Conservation (phyloP, 2,888 invertebrate genomes). For the Lasioglossum vierecki region DNA sequence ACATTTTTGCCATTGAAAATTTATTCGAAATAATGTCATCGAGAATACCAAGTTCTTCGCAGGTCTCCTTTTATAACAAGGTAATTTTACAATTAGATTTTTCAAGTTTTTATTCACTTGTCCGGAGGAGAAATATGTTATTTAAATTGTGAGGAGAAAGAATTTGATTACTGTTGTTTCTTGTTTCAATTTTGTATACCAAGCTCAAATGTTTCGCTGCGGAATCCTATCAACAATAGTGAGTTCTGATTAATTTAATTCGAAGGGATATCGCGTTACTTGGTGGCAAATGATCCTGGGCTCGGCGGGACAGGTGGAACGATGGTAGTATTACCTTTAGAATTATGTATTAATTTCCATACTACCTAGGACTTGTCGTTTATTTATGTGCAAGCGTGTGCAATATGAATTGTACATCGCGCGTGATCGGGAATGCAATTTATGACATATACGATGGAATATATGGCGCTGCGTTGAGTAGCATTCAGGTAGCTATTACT, state of each 20-base stretch:
- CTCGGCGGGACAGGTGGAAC: background rate
- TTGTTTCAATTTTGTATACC: background rate
- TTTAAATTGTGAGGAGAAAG: background rate
- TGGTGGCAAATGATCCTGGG: constrained; percentile 12
- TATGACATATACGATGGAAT: constrained; percentile 15
- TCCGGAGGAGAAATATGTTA: background rate
- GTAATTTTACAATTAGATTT: background rate
- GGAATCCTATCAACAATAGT: background rate
- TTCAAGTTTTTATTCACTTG: background rate
- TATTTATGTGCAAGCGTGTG: constrained; percentile 12
- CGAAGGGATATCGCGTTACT: background rate
- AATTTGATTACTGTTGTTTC: background rate
- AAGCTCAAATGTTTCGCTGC: background rate
- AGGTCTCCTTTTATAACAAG: background rate
- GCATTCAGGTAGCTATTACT: constrained; percentile 18
- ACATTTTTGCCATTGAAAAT: background rate
- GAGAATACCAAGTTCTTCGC: background rate
- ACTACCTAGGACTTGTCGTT: background rate
- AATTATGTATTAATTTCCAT: constrained; percentile 38
- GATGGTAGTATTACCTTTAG: constrained; percentile 15
- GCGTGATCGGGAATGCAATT: constrained; percentile 28
- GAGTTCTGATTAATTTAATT: background rate
- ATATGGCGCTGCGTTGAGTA: constrained; percentile 15
- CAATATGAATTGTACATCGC: constrained; percentile 21
- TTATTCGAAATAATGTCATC: background rate